Base-by-base conservation (phyloP, 2,888 invertebrate species). In the Scaptomyza flava region DNA sequence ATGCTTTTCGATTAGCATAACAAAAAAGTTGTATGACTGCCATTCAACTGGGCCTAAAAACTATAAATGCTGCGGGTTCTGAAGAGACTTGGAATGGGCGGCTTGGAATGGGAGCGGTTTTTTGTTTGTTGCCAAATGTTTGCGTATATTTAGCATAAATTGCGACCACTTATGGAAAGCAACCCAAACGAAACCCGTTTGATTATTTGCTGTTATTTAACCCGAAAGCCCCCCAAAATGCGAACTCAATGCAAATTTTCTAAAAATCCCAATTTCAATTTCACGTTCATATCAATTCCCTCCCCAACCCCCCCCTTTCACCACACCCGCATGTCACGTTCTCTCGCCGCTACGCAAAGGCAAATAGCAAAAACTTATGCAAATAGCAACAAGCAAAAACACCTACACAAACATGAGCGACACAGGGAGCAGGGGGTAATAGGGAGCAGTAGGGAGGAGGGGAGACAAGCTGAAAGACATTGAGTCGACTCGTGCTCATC, bases 331-430 rank as follows among this genome's bases (percentile, higher is more conserved):
- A 12, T 31, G 3, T 50, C 33, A 67, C 75, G 75, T 74, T 69
- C 60, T 69, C 60, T 61, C 65, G 57, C 34, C 30, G 50, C 53
- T n/a, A 36, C 34, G 53, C 17, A 50, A 65, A 65, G 58, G 64
- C 57, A 68, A 68, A 72, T 72, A 66, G 68, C 65, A 76, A 65
- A 81, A 83, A 75, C 65, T 52, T 77, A 81, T 74, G 79, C 81
- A 83, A 85, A 86, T 82, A 83, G 72, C 76, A 76, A 36, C 71
- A 79, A 65, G 68, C 53, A 70, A 73, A 38, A 75, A 76, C 82
- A 82, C 82, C 82, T 85, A 82, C 77, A 70, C 77, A 87, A 81
- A 87, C 68, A 75, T 62, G 8, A 9, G 23, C 23, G 23, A 23
- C 11, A 34, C 12, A 42, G 53, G 42, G 51, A 68, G 41, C 33